Conservation (phyloP, 2,888 invertebrate genomes). For the Amphiduros pacificus region DNA sequence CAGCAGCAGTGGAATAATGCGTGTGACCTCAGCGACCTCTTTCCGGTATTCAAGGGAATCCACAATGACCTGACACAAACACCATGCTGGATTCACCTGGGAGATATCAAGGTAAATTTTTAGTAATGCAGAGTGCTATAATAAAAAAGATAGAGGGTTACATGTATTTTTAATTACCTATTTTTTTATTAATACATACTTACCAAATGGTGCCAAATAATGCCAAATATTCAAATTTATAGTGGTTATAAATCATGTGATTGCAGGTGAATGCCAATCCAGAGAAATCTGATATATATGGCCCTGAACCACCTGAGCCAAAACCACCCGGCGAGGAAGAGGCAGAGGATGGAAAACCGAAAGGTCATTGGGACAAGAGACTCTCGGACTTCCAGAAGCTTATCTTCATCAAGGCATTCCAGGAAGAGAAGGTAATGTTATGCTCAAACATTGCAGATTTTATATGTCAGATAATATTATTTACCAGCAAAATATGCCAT, state of each 20-base stretch:
- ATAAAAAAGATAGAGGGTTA: no score
- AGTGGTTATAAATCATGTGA: not conserved
- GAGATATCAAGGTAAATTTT: constrained; percentile 37
- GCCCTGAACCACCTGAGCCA: constrained; percentile 38
- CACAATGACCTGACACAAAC: constrained; percentile 47
- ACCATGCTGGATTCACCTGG: constrained; percentile 47
- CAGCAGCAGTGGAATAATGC: constrained; percentile 73
- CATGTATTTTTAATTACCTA: no score
- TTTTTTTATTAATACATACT: no score
- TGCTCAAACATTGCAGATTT: no score
- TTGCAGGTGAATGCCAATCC: constrained; percentile 52
- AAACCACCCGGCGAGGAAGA: constrained; percentile 29
- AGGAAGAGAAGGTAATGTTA: constrained; percentile 71
- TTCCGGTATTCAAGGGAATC: constrained; percentile 59
- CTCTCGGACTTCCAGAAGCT: constrained; percentile 78
- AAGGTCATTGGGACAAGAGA: constrained; percentile 68
- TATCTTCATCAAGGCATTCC: constrained; percentile 75
- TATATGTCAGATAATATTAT: no score
- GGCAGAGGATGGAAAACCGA: constrained; percentile 36
- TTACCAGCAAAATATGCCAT: no score
- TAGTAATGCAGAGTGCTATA: no score
- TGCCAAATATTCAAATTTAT: no score
- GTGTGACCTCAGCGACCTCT: constrained; percentile 68
- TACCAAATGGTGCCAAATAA: no score
- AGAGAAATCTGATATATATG: constrained; percentile 37